A percentile compares a stretch with the other conserved stretches of the same genome.
Conservation (phyloP, 2,113 vertebrate species). For the Dicaeum eximium region DNA sequence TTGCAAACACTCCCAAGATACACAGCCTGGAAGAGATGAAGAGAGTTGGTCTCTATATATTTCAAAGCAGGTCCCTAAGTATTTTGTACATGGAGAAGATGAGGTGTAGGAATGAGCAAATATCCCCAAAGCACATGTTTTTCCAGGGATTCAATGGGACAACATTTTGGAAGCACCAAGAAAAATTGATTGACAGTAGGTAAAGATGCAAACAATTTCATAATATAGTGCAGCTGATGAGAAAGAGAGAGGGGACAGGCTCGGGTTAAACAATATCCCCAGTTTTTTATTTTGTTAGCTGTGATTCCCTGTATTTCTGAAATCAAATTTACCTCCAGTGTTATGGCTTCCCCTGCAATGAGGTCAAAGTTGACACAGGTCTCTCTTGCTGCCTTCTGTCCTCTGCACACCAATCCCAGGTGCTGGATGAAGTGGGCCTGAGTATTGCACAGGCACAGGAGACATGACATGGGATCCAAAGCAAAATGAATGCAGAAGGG, state of each 20-base stretch:
- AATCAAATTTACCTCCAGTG: background rate
- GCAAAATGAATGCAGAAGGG: background rate
- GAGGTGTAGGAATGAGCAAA: background rate
- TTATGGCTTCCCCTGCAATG: background rate
- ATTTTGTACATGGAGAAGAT: background rate
- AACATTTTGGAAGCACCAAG: background rate
- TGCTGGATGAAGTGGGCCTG: rapidly evolving
- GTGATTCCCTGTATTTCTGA: background rate
- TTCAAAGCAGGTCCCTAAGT: background rate
- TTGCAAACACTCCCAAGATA: background rate
- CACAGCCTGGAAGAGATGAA: background rate
- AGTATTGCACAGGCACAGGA: background rate
- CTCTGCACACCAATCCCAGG: background rate
- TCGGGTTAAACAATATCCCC: background rate
- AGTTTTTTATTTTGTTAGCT: background rate
- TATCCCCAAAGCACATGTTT: background rate
- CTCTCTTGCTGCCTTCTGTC: background rate
- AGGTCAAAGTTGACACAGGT: background rate
- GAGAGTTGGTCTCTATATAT: background rate
- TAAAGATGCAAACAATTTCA: background rate
- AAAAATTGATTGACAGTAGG: background rate
- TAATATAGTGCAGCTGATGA: background rate
- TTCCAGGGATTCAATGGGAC: background rate
- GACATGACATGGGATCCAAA: background rate
- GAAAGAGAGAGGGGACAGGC: background rate